Percentiles rank a stretch among this genome's conserved stretches.
These are phyloP conservation scores for Andrena dorsata DNA, from an alignment of 2,888 invertebrate genomes.

Conservation along the genomic window DNA sequence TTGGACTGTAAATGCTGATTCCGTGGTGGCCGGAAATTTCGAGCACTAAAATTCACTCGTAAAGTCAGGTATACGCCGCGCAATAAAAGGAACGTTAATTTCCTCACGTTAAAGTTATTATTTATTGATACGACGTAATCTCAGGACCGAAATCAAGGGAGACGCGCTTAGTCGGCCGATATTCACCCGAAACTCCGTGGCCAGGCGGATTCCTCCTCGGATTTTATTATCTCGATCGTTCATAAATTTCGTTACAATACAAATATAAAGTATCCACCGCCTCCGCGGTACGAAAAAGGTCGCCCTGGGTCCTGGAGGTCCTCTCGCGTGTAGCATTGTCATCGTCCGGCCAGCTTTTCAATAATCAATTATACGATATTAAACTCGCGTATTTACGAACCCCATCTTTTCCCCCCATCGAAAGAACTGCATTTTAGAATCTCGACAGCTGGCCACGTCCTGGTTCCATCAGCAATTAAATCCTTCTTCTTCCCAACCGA, in stretches of 20 bases:
- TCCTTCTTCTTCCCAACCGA: not conserved
- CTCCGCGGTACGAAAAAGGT: constrained; percentile 63
- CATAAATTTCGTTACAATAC: constrained; percentile 81
- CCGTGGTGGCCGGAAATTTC: no score
- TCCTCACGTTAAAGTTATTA: constrained; percentile 69
- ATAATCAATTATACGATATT: constrained; percentile 56
- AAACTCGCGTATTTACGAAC: constrained; percentile 48
- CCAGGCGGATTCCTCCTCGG: constrained; percentile 70
- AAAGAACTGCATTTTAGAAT: not conserved
- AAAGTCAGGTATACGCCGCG: constrained; percentile 30
- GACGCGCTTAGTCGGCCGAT: constrained; percentile 72
- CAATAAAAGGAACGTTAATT: constrained; percentile 63
- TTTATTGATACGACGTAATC: constrained; percentile 77
- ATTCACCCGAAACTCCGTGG: constrained; percentile 69
- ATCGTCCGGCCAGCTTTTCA: constrained; percentile 56
- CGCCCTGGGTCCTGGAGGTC: constrained; percentile 41
- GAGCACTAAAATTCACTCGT: constrained; percentile 25
- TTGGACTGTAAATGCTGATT: not conserved
- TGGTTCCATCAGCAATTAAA: constrained; percentile 8
- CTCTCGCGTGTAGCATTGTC: constrained; percentile 54
- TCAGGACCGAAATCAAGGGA: constrained; percentile 69
- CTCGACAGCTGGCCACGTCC: not conserved
- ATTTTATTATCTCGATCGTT: constrained; percentile 83
- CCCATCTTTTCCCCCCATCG: not conserved
- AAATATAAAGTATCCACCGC: constrained; percentile 78